Evolutionary conservation across 92 coral and sea anemone genomes (phyloP).

Genomic region (Porites divaricata): DNA sequence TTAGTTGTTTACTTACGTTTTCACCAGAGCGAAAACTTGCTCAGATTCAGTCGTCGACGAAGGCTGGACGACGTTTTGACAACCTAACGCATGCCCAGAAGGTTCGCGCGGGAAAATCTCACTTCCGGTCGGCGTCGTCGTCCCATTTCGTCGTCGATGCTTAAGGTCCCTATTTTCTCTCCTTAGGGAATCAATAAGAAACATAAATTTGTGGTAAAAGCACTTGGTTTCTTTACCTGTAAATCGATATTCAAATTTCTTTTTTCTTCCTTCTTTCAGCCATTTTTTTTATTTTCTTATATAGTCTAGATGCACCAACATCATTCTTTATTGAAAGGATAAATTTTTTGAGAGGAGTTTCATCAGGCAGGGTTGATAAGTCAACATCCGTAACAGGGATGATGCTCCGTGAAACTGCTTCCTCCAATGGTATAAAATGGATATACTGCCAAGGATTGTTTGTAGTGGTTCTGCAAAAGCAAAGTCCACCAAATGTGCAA

Average conservation of each 20-base stretch:
- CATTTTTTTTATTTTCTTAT: constrained; percentile 51
- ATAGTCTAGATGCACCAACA: constrained; percentile 50
- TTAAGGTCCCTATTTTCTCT: constrained; percentile 22
- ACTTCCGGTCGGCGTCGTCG: no score
- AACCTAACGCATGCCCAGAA: no score
- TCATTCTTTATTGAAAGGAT: constrained; percentile 55
- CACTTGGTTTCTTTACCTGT: constrained; percentile 76
- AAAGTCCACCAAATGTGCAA: constrained; percentile 62
- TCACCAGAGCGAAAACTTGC: no score
- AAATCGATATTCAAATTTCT: constrained; percentile 64
- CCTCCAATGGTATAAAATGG: constrained; percentile 55
- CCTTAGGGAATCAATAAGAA: constrained; percentile 52
- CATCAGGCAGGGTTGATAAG: constrained; percentile 48
- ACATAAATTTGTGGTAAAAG: constrained; percentile 72
- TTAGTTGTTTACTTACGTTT: no score
- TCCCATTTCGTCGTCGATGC: no score
- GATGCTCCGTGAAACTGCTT: constrained; percentile 53
- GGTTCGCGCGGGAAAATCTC: no score
- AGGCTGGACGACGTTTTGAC: no score
- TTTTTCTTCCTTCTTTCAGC: constrained; percentile 64
- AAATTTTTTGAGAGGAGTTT: constrained; percentile 55
- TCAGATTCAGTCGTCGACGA: no score
- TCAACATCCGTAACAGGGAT: constrained; percentile 36
- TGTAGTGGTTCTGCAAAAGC: constrained; percentile 64
- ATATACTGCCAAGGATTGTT: constrained; percentile 68